These are phyloP conservation scores for Altica lythri DNA, from an alignment of 2,888 invertebrate genomes.

Conservation along the genomic window DNA sequence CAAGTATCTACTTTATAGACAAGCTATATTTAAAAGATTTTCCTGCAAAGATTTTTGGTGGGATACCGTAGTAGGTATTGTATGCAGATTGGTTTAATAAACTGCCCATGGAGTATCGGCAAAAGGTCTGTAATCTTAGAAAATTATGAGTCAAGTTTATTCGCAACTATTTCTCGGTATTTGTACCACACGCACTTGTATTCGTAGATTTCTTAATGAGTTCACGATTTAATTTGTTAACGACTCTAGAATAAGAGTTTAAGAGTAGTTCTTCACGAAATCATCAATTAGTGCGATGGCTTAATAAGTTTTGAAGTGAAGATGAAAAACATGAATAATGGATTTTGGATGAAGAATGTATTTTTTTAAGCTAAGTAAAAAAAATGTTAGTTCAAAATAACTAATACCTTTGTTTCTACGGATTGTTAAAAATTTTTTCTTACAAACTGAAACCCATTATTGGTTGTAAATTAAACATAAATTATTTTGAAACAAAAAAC, in stretches of 20 bases:
- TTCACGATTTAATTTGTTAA: conserved; percentile 29
- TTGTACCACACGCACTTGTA: conserved; percentile 34
- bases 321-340: conserved; percentile 4
- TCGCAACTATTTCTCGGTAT: conserved; percentile 26
- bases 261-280: neutral
- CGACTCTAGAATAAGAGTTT: neutral
- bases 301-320: conserved; percentile 11
- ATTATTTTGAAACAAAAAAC: too few relatives aligned
- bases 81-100: conserved; percentile 23
- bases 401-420: too few relatives aligned
- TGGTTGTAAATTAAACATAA: too few relatives aligned
- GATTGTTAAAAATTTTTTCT: too few relatives aligned
- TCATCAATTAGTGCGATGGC: conserved; percentile 15
- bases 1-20: too few relatives aligned
- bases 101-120: conserved; percentile 36
- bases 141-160: conserved; percentile 35
- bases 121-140: conserved; percentile 37
- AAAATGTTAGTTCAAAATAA: too few relatives aligned
- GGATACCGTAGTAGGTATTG: conserved; percentile 25
- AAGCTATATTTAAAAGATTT: too few relatives aligned
- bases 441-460: too few relatives aligned
- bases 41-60: conserved; percentile 24
- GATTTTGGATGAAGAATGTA: conserved; percentile 7
- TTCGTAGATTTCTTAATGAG: conserved; percentile 33
- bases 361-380: too few relatives aligned